Base-by-base conservation (phyloP, 1,140 invertebrate species). In the Bombus breviceps region DNA sequence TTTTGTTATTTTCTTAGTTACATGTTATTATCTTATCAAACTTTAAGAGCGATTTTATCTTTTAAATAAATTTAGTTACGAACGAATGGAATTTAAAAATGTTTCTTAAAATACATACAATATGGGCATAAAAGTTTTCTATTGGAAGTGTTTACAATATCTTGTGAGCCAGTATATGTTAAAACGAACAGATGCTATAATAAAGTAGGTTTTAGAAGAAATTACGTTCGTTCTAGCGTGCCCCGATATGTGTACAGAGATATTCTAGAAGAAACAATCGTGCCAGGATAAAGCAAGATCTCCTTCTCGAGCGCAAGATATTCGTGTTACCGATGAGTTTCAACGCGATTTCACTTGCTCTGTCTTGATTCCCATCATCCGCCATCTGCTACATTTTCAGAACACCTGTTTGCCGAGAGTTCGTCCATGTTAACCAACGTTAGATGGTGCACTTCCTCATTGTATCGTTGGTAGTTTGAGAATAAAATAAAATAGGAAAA, bases 321-420 rank as follows among this genome's bases (percentile, higher is more conserved):
- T 83, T 28, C 82, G 68, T 75, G 37, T 83, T 32, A 59, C n/a
- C 81, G 66, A 87, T 81, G 66, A 71, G 77, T 68, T 62, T 53
- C 69, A 71, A 68, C 47, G 66, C 77, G 88, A 88, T 89, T 90
- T 89, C 84, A 91, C 87, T 89, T 71, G 81, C 32, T 18, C 74
- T 37, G 53, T 12, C 75, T 85, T 64, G 78, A 83, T 91, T 86
- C 91, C 83, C 89, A 89, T 72, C 88, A 86, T 85, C 73, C 71
- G 53, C 91, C 92, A 92, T 87, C 91, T 92, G 92, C 76, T 83
- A 85, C 80, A 34, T 84, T 87, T 86, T 76, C 81, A 71, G 79
- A 89, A 82, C 92, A 92, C 89, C 92, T 92, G 92, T 91, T 89
- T 78, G 80, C 71, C 88, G 88, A 85, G 90, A 86, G 86, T 89